phyloP scores from a whole-genome alignment of 2,888 invertebrate genomes.

The Eurois occulta region DNA sequence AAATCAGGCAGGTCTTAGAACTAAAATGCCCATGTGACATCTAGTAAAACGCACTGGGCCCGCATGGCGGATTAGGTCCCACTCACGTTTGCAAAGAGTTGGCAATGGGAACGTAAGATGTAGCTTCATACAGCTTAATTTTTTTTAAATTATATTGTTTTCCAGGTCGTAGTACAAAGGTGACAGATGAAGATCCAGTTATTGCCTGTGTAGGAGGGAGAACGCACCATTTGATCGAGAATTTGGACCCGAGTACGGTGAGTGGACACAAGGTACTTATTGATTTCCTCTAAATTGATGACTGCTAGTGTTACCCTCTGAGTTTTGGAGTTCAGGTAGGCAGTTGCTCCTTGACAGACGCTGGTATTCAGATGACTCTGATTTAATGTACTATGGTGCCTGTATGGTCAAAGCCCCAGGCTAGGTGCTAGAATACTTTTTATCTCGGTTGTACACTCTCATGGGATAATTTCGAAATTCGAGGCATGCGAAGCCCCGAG shows the following conservation, averaged over 20 bases:
- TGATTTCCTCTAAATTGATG: not conserved
- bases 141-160: conserved; percentile 17
- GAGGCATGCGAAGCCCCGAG: not conserved
- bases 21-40: not conserved
- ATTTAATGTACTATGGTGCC: not conserved
- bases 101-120: not conserved
- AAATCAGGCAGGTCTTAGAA: not conserved
- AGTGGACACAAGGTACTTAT: conserved; percentile 5
- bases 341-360: not conserved
- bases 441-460: not conserved
- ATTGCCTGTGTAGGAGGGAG: conserved; percentile 85
- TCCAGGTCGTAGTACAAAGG: conserved; percentile 86
- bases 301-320: not conserved
- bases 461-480: not conserved
- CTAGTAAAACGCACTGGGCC: not conserved
- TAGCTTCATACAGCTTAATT: not conserved
- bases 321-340: not conserved
- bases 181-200: conserved; percentile 84
- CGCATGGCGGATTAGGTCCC: not conserved
- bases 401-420: not conserved
- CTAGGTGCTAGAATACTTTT: not conserved
- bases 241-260: conserved; percentile 84
- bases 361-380: not conserved
- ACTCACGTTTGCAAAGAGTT: not conserved
- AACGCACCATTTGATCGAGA: conserved; percentile 87